phyloP scores from a whole-genome alignment of 2,113 vertebrate species.

The Andinoacara biseriatus region DNA sequence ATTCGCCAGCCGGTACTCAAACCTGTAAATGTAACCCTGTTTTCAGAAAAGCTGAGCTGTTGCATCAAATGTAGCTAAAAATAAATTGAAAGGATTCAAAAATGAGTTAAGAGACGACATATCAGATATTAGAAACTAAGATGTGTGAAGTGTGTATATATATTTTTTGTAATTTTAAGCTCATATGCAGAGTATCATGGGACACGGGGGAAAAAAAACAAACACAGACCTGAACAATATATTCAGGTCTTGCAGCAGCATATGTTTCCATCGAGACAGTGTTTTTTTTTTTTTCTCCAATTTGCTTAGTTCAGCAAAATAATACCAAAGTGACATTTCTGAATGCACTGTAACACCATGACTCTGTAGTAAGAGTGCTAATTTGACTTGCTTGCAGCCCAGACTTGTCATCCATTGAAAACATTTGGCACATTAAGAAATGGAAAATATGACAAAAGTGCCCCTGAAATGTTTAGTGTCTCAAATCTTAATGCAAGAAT shows the following conservation, averaged over 20 bases:
- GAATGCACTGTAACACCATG: background rate
- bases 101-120: background rate
- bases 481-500: background rate
- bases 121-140: background rate
- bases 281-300: background rate
- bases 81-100: background rate
- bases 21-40: background rate
- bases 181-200: background rate
- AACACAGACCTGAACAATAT: background rate
- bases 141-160: background rate
- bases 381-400: conserved; percentile 1
- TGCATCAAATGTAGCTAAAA: background rate
- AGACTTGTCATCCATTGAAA: conserved; percentile 4
- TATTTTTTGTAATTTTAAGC: background rate
- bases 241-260: background rate
- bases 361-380: conserved; percentile 4
- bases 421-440: background rate
- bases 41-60: no score
- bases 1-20: background rate
- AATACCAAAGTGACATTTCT: background rate
- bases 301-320: conserved; percentile 1
- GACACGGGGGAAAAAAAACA: background rate
- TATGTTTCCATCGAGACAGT: background rate
- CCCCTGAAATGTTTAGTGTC: background rate
- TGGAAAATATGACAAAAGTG: background rate